These are phyloP conservation scores for Venustaconcha ellipsiformis DNA, from an alignment of 1,140 invertebrate genomes.

Conservation along the genomic window DNA sequence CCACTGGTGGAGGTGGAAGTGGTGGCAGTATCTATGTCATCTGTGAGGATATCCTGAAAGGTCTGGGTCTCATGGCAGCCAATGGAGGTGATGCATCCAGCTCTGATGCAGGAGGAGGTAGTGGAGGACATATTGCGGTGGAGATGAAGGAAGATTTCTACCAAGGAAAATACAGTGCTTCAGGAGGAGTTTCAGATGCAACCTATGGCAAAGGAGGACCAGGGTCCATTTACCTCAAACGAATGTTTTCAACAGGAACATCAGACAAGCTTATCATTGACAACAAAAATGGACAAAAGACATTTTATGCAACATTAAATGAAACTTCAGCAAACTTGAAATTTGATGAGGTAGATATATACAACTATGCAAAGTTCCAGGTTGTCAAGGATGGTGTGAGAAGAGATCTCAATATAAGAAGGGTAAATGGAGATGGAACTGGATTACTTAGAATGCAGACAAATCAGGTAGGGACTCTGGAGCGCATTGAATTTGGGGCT, in stretches of 20 bases:
- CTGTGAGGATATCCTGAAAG: slow-evolving; percentile 39
- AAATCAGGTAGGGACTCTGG: slow-evolving; percentile 50
- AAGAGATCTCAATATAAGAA: slow-evolving; percentile 47
- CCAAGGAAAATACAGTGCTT: slow-evolving; percentile 43
- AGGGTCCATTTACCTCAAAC: slow-evolving; percentile 44
- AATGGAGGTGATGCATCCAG: slow-evolving; percentile 43
- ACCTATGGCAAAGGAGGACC: slow-evolving; percentile 48
- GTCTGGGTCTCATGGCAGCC: slow-evolving; percentile 44
- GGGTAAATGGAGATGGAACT: slow-evolving; percentile 54
- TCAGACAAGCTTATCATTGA: slow-evolving; percentile 47
- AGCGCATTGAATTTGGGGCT: slow-evolving; percentile 37
- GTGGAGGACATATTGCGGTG: slow-evolving; percentile 56
- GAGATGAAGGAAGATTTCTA: slow-evolving; percentile 34
- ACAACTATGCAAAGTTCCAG: slow-evolving; percentile 54
- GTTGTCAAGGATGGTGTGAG: slow-evolving; percentile 37
- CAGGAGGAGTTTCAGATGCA: slow-evolving; percentile 44
- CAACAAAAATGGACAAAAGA: slow-evolving; percentile 48
- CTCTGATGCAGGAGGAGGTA: slow-evolving; percentile 45
- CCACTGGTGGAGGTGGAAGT: slow-evolving; percentile 50
- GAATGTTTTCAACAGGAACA: slow-evolving; percentile 13
- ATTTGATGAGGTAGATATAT: slow-evolving; percentile 50
- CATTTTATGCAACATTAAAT: slow-evolving; percentile 47
- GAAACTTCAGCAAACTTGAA: slow-evolving; percentile 38
- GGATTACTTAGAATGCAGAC: slow-evolving; percentile 49
- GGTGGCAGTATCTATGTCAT: slow-evolving; percentile 55